Conservation (phyloP, 2,888 invertebrate species). For the Alloplasta piceator region DNA sequence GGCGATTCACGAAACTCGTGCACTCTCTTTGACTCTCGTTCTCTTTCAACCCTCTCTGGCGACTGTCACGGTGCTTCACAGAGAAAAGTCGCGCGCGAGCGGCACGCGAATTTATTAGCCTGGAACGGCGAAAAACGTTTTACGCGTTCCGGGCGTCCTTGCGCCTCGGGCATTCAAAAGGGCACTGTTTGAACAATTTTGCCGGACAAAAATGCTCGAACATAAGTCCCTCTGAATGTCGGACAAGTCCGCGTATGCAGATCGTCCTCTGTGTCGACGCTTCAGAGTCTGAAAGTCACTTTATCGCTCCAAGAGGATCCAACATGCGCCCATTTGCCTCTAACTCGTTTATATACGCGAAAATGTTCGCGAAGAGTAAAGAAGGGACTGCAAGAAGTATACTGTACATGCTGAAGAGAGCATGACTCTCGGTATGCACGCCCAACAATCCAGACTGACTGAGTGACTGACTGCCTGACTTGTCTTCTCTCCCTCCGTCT, state of each 20-base stretch:
- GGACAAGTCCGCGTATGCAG: too few relatives aligned
- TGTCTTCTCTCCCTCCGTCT: constrained; percentile 51
- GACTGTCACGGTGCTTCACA: background rate
- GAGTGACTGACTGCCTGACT: constrained; percentile 62
- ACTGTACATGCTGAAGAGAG: constrained; percentile 12
- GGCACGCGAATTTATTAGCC: constrained; percentile 71
- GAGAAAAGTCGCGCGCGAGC: constrained; percentile 8
- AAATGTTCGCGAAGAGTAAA: constrained; percentile 30
- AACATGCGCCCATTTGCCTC: too few relatives aligned
- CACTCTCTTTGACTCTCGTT: too few relatives aligned
- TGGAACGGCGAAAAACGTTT: constrained; percentile 67
- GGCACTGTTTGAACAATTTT: too few relatives aligned
- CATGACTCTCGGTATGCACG: constrained; percentile 29
- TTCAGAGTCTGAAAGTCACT: too few relatives aligned
- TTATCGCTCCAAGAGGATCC: too few relatives aligned
- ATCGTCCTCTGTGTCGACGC: too few relatives aligned
- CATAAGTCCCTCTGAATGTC: too few relatives aligned
- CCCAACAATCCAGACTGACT: constrained; percentile 52
- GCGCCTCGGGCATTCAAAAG: constrained; percentile 52
- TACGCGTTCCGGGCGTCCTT: constrained; percentile 64
- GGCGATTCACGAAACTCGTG: constrained; percentile 56
- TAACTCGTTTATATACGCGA: constrained; percentile 10
- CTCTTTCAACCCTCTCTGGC: too few relatives aligned
- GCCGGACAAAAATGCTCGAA: too few relatives aligned
- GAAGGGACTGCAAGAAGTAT: constrained; percentile 36